phyloP scores from a whole-genome alignment of 2,797 vertebrate species.

The Champsocephalus esox region DNA sequence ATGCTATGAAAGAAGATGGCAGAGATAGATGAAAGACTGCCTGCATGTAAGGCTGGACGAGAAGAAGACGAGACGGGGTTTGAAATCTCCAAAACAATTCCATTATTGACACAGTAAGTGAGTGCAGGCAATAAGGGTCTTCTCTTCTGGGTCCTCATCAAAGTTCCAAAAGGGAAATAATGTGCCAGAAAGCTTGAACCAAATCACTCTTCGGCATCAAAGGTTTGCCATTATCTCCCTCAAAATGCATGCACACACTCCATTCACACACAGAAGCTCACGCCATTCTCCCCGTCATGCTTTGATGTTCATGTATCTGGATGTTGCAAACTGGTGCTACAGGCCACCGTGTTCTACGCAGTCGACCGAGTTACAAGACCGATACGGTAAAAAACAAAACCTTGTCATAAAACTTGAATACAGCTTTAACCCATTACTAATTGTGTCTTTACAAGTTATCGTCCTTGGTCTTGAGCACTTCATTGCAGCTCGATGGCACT shows the following conservation, averaged over 20 bases:
- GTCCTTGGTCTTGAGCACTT: not conserved
- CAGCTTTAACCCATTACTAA: not conserved
- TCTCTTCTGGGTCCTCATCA: constrained; percentile 82
- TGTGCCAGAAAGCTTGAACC: constrained; percentile 65
- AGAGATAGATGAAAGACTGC: constrained; percentile 86
- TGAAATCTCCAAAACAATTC: constrained; percentile 86
- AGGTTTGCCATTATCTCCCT: constrained; percentile 80
- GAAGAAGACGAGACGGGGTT: constrained; percentile 76
- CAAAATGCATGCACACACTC: constrained; percentile 51
- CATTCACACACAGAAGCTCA: constrained; percentile 43
- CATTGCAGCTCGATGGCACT: not conserved
- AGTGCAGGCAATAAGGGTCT: constrained; percentile 85
- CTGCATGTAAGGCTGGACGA: constrained; percentile 83
- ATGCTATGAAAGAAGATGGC: constrained; percentile 84
- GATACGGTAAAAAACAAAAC: not conserved
- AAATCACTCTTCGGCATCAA: constrained; percentile 81
- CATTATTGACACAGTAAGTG: constrained; percentile 80
- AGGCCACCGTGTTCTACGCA: constrained; percentile 23
- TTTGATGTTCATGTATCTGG: constrained; percentile 83
- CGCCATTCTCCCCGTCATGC: constrained; percentile 56
- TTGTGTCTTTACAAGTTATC: not conserved
- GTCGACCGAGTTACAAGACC: constrained; percentile 16
- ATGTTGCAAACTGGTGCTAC: constrained; percentile 50
- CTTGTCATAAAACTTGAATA: too few relatives aligned
- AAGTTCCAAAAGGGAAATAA: constrained; percentile 78